Evolutionary conservation across 2,797 vertebrate species (phyloP), one percentile per base, ranked within the genome.

Genomic region (Tarsius wallacei): DNA sequence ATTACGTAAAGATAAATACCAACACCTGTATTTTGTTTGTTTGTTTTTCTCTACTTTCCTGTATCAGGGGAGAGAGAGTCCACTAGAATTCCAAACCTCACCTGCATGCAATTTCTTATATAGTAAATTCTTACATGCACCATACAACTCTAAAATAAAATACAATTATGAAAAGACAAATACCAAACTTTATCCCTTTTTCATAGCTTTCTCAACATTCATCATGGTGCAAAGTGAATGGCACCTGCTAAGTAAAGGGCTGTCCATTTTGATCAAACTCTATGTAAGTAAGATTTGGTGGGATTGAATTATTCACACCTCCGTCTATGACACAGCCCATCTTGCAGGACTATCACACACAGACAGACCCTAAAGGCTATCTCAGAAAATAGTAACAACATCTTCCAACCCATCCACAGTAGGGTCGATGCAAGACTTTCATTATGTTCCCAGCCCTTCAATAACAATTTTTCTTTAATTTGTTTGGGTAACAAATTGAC

Each of bases 391-490:
- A 88, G 36, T 47, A 47, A 42, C 28, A 36, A 64, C 19, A 74
- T 3, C 63, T 81, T 76, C 22, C 11, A 93, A 61, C 31, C 66
- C 12, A 63, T 36, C 55, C 36, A 9, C 16, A 76, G 1, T 11
- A 90, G 24, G 8, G 6, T 51, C 78, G 64, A 70, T 76, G 4
- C 4, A 88, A 59, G 15, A 76, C 6, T 61, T 83, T 61, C 59
- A 93, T 80, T 74, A 93, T 94, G 31, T 26, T 61, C 14, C 21
- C 73, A 83, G 13, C 5, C 21, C 21, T 68, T 81, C 2, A 63
- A 51, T 77, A 88, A 83, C 0, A 83, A 31, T 33, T 84, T 78
- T 89, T 47, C 12, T 87, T 53, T 90, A 47, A 92, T 70, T 93
- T 83, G 21, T 49, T 91, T 84, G 73, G 0, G 14, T 84, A 86